Conservation (phyloP, 1,140 invertebrate species). For the Penaeus japonicus region DNA sequence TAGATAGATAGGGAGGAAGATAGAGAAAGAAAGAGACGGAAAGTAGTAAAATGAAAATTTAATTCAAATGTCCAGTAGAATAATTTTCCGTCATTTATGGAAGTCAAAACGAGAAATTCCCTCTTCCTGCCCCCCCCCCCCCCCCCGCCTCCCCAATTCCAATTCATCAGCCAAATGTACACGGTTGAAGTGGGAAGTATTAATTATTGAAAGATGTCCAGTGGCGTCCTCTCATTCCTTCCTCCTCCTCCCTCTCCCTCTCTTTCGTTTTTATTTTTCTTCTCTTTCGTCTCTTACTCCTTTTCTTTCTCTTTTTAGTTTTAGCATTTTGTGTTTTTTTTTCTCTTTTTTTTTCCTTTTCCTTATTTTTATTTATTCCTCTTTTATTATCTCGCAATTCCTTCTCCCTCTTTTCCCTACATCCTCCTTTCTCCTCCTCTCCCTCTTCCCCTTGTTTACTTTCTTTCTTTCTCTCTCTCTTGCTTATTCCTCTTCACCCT, state of each 20-base stretch:
- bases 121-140: not conserved
- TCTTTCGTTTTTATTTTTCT: not conserved
- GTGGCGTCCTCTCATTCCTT: not conserved
- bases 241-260: not conserved
- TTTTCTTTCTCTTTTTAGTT: too few species aligned
- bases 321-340: too few species aligned
- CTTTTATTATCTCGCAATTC: not conserved
- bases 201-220: not conserved
- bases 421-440: too few species aligned
- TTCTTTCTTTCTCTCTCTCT: not conserved
- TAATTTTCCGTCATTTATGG: not conserved
- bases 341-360: not conserved
- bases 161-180: not conserved
- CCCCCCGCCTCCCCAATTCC: not conserved
- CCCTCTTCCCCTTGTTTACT: not conserved
- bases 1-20: too few species aligned
- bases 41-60: too few species aligned
- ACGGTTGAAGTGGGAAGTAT: too few species aligned
- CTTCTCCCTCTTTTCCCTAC: not conserved
- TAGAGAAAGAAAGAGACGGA: too few species aligned
- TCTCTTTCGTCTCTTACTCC: not conserved
- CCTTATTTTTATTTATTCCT: not conserved
- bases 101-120: too few species aligned
- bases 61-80: not conserved
- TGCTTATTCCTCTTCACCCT: not conserved